Percentiles rank a stretch among this genome's conserved stretches.
These are phyloP conservation scores for Melipona beecheii DNA, from an alignment of 2,888 invertebrate species.

Conservation along the genomic window DNA sequence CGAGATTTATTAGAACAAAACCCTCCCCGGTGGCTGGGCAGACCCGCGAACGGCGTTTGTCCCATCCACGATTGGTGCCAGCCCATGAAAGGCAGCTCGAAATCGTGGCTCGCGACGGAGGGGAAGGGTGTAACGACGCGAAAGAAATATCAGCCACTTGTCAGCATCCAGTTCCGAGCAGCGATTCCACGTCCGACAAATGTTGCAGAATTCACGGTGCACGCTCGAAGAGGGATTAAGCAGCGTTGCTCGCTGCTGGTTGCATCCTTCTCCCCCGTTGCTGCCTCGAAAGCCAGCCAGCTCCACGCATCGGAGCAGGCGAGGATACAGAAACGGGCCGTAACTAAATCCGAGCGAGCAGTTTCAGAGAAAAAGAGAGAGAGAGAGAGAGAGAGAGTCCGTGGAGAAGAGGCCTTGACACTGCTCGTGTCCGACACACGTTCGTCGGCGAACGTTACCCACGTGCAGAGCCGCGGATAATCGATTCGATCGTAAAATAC, in stretches of 20 bases:
- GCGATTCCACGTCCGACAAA: slow-evolving; percentile 36
- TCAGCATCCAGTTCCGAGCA: slow-evolving; percentile 27
- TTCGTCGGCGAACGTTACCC: slow-evolving; percentile 75
- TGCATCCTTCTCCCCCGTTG: not conserved
- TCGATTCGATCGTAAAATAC: slow-evolving; percentile 80
- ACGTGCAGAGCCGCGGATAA: slow-evolving; percentile 77
- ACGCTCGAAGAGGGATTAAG: slow-evolving; percentile 41
- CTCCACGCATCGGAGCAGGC: not conserved
- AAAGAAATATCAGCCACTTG: slow-evolving; percentile 36
- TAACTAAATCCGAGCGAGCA: slow-evolving; percentile 67
- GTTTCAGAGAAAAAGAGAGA: slow-evolving; percentile 36
- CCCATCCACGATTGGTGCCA: slow-evolving; percentile 3
- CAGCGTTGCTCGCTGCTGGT: not conserved
- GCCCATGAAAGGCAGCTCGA: slow-evolving; percentile 13
- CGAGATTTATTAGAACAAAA: slow-evolving; percentile 26
- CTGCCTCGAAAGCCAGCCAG: not conserved
- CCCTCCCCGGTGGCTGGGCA: not conserved
- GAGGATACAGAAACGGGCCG: slow-evolving; percentile 60
- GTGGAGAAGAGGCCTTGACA: slow-evolving; percentile 72
- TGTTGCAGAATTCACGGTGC: slow-evolving; percentile 23
- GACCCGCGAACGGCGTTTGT: not conserved
- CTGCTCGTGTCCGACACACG: slow-evolving; percentile 71
- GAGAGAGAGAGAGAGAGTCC: slow-evolving; percentile 31
- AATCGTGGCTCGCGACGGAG: slow-evolving; percentile 10
- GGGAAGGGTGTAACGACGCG: slow-evolving; percentile 4